phyloP scores from a whole-genome alignment of 1,140 invertebrate species.

The Babylonia areolata region DNA sequence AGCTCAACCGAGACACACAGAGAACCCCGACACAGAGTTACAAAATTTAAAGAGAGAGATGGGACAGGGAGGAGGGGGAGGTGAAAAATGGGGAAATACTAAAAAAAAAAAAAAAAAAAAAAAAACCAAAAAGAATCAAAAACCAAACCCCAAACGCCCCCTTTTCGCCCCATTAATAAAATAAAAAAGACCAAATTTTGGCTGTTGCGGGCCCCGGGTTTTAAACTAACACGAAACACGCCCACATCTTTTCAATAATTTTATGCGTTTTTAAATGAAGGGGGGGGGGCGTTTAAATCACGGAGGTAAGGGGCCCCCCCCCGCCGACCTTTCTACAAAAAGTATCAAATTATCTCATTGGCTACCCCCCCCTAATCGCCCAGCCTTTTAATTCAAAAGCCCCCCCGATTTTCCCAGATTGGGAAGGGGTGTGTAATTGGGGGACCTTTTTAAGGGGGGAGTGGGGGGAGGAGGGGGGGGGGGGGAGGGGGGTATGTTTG shows the following conservation, averaged over 20 bases:
- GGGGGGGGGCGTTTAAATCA: neutral
- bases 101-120: neutral
- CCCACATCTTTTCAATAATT: neutral
- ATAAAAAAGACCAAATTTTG: neutral
- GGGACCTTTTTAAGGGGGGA: no score
- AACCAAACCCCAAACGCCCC: neutral
- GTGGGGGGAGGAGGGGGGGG: no score
- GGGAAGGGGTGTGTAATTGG: neutral
- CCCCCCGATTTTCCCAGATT: neutral
- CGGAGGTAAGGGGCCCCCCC: neutral
- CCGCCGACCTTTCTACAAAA: neutral
- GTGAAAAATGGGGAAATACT: no score
- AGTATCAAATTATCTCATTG: neutral
- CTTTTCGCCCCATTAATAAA: neutral
- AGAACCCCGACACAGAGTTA: neutral
- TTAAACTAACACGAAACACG: neutral
- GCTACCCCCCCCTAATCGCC: neutral
- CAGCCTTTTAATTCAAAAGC: neutral
- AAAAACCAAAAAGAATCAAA: no score
- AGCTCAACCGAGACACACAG: neutral
- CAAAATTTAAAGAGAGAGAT: neutral
- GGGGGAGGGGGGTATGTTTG: no score
- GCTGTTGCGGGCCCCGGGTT: neutral
- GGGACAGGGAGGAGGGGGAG: neutral
- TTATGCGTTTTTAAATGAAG: conserved; percentile 2